Evolutionary conservation across 2,113 vertebrate genomes (phyloP), one percentile per base, ranked within the genome.

Genomic region (Myiozetetes cayanensis): DNA sequence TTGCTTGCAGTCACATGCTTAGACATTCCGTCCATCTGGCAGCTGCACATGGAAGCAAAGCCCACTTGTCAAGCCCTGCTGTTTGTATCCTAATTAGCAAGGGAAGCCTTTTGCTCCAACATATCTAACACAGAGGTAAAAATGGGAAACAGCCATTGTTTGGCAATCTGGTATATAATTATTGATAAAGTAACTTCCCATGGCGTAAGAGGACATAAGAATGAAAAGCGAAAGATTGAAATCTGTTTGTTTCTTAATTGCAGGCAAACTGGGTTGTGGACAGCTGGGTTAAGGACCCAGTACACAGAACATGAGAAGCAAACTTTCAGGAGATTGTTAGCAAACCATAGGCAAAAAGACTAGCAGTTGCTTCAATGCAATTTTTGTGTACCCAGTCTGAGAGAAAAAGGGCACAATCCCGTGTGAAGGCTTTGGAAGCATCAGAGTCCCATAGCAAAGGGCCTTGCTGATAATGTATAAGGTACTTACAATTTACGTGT

Each of bases 31-130:
- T 56, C 93, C 79, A 65, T 94, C 92, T 93, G 79, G 85, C 75
- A 92, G 82, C 61, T 88, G 90, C 55, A 43, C 68, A 24, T 63
- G 55, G 87, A 90, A 67, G n/a, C 33, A 85, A 90, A 96, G 66
- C 41, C 30, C 52, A 52, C n/a, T 24, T 52, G 52, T 53, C 47
- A 90, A 80, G 61, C 24, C 5, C 59, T 52, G 55, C 59, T 92
- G 68, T 93, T 96, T 65, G 53, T 65, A 72, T 41, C n/a, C 41
- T 81, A 79, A 90, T 89, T 68, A 94, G 6, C 56, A 58, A 65
- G 37, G 61, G 73, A 81, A 93, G 62, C 37, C 35, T 95, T 77
- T 65, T 74, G 59, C 23, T 83, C 21, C 37, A 59, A 3, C 3
- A 3, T 24, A 55, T 71, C 71, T 93, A 65, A 67, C 49, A 73